These are phyloP conservation scores for Macroramphosus scolopax DNA, from an alignment of 2,797 vertebrate species.

Conservation along the genomic window DNA sequence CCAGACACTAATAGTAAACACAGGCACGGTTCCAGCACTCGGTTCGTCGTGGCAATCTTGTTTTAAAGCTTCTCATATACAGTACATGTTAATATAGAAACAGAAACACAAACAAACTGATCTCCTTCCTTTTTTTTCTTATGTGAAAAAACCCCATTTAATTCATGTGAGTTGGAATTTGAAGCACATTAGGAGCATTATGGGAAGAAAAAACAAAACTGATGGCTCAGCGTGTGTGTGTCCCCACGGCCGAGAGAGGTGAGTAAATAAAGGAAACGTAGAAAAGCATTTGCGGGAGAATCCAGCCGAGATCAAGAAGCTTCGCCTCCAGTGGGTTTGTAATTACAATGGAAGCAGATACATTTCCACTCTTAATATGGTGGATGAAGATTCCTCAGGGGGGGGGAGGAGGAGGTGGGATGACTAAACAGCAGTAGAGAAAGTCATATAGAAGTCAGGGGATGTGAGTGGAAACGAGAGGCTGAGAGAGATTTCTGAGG, in stretches of 20 bases:
- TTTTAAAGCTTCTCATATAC: too few species aligned
- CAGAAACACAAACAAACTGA: too few species aligned
- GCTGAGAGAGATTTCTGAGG: conserved; percentile 6
- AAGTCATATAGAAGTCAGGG: conserved; percentile 60
- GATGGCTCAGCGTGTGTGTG: conserved; percentile 66
- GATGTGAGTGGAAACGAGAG: conserved; percentile 31
- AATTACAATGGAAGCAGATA: conserved; percentile 75
- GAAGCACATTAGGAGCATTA: conserved; percentile 60
- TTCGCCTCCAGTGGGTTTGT: conserved; percentile 71
- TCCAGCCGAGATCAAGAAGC: conserved; percentile 73
- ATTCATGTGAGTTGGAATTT: too few species aligned
- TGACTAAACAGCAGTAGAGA: conserved; percentile 48
- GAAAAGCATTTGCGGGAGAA: conserved; percentile 54
- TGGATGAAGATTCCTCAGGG: conserved; percentile 56
- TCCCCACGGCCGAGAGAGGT: conserved; percentile 61
- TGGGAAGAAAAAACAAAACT: conserved; percentile 62
- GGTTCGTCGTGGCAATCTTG: too few species aligned
- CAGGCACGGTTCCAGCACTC: too few species aligned
- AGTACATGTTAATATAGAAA: too few species aligned
- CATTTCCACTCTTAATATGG: conserved; percentile 72
- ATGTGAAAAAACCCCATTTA: too few species aligned
- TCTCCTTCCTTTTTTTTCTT: too few species aligned
- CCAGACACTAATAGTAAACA: too few species aligned
- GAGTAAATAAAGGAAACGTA: conserved; percentile 65
- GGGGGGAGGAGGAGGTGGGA: conserved; percentile 12